Base-by-base conservation (phyloP, 2,113 vertebrate genomes). In the Hippocampus mohnikei region DNA sequence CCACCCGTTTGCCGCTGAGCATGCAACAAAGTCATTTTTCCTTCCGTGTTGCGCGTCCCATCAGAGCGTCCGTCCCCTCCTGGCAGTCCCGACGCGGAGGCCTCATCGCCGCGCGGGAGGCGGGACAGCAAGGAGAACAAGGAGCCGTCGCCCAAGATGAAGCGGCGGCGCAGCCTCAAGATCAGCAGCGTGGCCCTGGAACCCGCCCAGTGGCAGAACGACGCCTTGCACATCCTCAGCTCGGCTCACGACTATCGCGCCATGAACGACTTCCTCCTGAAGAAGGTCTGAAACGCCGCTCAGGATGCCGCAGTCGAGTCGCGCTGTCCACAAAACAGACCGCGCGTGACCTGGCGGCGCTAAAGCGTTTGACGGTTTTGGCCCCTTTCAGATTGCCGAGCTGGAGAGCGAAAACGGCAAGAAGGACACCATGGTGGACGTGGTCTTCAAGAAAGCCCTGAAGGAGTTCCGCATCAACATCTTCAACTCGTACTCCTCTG, bases 181-280 rank as follows among this genome's bases (percentile, higher is more conserved):
- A 98, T 98, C 90, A 96, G 95, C 91, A 96, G 74, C 0, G 90
- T 93, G 64, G 83, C 94, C 23, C 88, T 96, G 81, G 96, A 98
- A 23, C 93, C 95, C 0, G 69, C 90, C 46, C 95, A 96, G 76
- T 97, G 95, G 96, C 95, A 97, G 81, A 95, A 96, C 0, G 96
- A 98, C 41, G 91, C 92, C 0, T 87, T 96, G 79, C 95, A 96
- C 88, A 97, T 99, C 84, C 95, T 99, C 78, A 92, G 93, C 69
- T 95, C 94, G 0, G 88, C 93, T 37, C 91, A 82, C 0, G 96
- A 99, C 91, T 92, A 98, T 88, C 95, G 94, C 88, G 95, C 93
- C 89, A 98, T 99, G 96, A 95, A 98, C 75, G 96, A 98, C 85
- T 99, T 99, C 83, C 95, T 98, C 73, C 93, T 96, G 90, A 98